Base-by-base conservation (phyloP, 2,113 vertebrate genomes). In the Guaruba guarouba region DNA sequence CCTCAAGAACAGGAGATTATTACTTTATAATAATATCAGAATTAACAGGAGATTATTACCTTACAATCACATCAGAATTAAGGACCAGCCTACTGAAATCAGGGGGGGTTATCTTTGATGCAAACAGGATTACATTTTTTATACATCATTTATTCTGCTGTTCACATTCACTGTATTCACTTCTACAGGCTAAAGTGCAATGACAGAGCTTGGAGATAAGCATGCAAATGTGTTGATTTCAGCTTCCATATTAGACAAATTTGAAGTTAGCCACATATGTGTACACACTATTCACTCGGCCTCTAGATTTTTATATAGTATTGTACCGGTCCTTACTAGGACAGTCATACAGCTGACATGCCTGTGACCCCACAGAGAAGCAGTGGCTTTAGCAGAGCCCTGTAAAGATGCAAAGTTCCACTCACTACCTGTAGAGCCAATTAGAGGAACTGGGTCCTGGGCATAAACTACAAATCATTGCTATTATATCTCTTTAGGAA, bases 211-310 rank as follows among this genome's bases (percentile, higher is more conserved):
- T 67, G n/a, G 24, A 86, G 41, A 43, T 46, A 66, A 79, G 71
- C 1, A 28, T 25, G 17, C 3, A 54, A 91, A 67, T 22, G 9
- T 28, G 4, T 37, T 91, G 27, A 62, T 73, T 81, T 78, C 64
- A 71, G 9, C 57, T 86, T 75, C 37, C 3, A 0, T 28, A 28
- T 14, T 41, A 63, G 15, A 33, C 11, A 55, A 46, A 66, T 46
- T 17, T 66, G 20, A n/a, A 82, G 7, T 44, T 74, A 43, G 4
- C 7, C 3, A 0, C 2, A 2, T 17, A 4, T 17, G 5, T 33
- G 6, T 41, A 10, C 16, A 17, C 15, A 28, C 16, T n/a, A 27
- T 35, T 62, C 35, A 17, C 25, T 66, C 33, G 22, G 17, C 19
- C 31, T 51, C 31, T 51, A 43, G 22, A 25, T 4, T 57, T 57